Conservation (phyloP, 2,888 invertebrate genomes). For the Tetheella fluctuosa region DNA sequence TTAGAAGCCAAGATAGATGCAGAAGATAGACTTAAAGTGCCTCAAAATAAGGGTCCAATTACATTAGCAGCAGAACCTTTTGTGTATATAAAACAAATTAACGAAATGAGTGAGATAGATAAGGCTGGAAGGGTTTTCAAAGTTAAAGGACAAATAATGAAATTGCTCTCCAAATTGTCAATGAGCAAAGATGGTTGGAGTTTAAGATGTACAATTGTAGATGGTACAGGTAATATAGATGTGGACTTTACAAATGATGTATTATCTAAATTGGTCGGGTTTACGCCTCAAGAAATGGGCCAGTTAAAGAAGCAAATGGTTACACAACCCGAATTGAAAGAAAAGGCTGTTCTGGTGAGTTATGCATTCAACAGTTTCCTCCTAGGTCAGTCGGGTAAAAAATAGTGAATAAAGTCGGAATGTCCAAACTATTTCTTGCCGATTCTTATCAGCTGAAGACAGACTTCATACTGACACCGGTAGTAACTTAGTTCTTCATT, state of each 20-base stretch:
- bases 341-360: constrained; percentile 64
- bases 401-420: too few species aligned
- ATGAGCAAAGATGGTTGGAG: constrained; percentile 81
- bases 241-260: constrained; percentile 84
- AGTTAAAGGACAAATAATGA: constrained; percentile 84
- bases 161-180: constrained; percentile 80
- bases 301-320: constrained; percentile 66
- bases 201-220: constrained; percentile 83
- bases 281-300: constrained; percentile 75
- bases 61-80: constrained; percentile 62
- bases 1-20: constrained; percentile 62
- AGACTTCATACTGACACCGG: too few species aligned
- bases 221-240: constrained; percentile 82
- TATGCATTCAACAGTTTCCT: too few species aligned
- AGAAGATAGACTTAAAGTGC: constrained; percentile 7
- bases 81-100: constrained; percentile 75
- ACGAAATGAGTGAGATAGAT: constrained; percentile 53
- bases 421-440: too few species aligned
- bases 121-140: constrained; percentile 73
- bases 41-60: constrained; percentile 27
- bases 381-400: too few species aligned
- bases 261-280: constrained; percentile 77
- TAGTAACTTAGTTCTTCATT: too few species aligned
- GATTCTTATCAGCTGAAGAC: too few species aligned
- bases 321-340: constrained; percentile 61